These are phyloP conservation scores for Icerya purchasi DNA, from an alignment of 2,888 invertebrate genomes.

Conservation along the genomic window DNA sequence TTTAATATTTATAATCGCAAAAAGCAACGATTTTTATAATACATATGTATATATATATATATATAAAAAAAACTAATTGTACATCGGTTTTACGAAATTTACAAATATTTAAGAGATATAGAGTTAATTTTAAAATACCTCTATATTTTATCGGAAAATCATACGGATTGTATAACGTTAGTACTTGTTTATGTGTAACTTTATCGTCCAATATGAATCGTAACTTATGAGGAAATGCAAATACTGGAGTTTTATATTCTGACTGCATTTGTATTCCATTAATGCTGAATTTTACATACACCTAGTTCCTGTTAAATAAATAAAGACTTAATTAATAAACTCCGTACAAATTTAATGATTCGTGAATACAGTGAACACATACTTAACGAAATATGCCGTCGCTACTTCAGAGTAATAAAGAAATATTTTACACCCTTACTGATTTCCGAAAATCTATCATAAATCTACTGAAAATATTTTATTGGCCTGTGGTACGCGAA, in stretches of 20 bases:
- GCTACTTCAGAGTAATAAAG: no score
- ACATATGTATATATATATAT: background rate
- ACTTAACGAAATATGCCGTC: no score
- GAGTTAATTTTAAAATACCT: slow-evolving; percentile 31
- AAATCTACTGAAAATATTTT: no score
- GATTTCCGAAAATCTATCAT: no score
- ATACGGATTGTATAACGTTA: slow-evolving; percentile 69
- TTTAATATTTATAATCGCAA: no score
- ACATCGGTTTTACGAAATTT: no score
- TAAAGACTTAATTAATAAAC: background rate
- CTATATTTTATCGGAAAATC: slow-evolving; percentile 58
- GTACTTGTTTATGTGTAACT: slow-evolving; percentile 52
- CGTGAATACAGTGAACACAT: background rate
- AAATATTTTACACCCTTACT: no score
- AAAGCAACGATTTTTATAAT: background rate
- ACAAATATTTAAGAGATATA: no score
- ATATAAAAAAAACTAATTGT: background rate
- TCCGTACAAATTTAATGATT: background rate
- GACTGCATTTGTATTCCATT: slow-evolving; percentile 19
- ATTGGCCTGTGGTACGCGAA: no score
- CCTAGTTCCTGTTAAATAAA: no score
- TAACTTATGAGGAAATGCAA: slow-evolving; percentile 55
- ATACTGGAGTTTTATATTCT: slow-evolving; percentile 45
- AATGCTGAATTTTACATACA: no score
- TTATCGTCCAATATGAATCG: slow-evolving; percentile 55